Base-by-base conservation (phyloP, 2,888 invertebrate species). In the Chromoteleia sp. region DNA sequence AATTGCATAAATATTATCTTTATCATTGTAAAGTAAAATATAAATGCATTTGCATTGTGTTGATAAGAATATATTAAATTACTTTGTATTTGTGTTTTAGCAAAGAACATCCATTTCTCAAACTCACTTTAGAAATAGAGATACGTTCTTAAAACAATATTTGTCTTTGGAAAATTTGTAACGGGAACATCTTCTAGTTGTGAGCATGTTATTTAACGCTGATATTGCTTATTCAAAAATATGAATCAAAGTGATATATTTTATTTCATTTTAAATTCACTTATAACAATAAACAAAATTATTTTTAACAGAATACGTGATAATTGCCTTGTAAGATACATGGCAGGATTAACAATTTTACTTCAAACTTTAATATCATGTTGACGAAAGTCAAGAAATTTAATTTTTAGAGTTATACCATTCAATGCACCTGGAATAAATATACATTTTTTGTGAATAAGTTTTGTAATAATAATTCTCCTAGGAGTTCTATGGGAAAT, bases 91-190 rank as follows among this genome's bases (percentile, higher is more conserved):
- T 36, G 3, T n/a, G 19, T 48, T 63, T 61, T 33, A 39, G 54
- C 50, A 67, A 52, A 50, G 29, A 17, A 17, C n/a, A 19, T 15
- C 21, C 7, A 4, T 5, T 10, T 12, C n/a, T 33, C 19, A 14
- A 50, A 12, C 10, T 29, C 12, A 15, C 15, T 41, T 12, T 30
- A 48, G 10, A 36, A 70, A 70, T 70, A 70, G 58, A 70, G 48
- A 48, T 58, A 70, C 45, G 58, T 70, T 70, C 58, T 58, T 48
- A 36, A 70, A 70, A 45, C 12, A 70, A 70, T 70, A 58, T 70
- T 56, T 58, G 5, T 15, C n/a, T 58, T 36, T 19, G 29, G 19
- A 33, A 56, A 58, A 33, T 15, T 1, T 30, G 58, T 70, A 48
- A 58, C 48, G 10, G 15, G 17, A 25, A 17, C 2, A 56, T 17